Evolutionary conservation across 1,140 invertebrate species (phyloP).

Genomic region (Drosophila grimshawi): DNA sequence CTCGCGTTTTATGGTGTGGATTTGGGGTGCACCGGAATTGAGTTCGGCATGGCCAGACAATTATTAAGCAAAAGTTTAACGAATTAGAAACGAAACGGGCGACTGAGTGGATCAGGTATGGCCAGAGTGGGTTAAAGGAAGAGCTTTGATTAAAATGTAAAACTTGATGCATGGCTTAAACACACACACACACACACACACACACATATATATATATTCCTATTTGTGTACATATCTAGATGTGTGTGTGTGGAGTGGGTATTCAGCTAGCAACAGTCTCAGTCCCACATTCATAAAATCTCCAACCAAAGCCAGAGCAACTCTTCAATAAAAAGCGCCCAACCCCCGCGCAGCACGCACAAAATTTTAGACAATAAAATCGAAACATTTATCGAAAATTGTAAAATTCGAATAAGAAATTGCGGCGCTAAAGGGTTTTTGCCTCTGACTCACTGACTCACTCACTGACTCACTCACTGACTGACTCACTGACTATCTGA

Average conservation of each 20-base stretch:
- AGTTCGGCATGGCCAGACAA: slow-evolving; percentile 65
- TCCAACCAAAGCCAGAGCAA: background rate
- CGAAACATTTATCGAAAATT: slow-evolving; percentile 82
- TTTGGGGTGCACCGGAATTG: slow-evolving; percentile 18
- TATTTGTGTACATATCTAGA: background rate
- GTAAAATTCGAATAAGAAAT: slow-evolving; percentile 75
- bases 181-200: slow-evolving; percentile 2
- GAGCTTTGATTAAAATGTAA: slow-evolving; percentile 60
- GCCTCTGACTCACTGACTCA: slow-evolving; percentile 1
- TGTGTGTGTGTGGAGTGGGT: background rate
- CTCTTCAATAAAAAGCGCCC: slow-evolving; percentile 19
- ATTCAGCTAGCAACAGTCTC: slow-evolving; percentile 1
- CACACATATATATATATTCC: slow-evolving; percentile 11
- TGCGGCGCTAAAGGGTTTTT: slow-evolving; percentile 39
- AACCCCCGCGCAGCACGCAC: slow-evolving; percentile 30
- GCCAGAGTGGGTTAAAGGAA: slow-evolving; percentile 16
- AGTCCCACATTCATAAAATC: background rate
- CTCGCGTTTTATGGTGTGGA: slow-evolving; percentile 7
- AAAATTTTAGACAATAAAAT: slow-evolving; percentile 73
- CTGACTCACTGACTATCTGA: slow-evolving; percentile 4
- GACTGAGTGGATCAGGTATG: slow-evolving; percentile 25
- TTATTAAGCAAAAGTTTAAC: slow-evolving; percentile 83
- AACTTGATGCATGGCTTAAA: slow-evolving; percentile 35
- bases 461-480: background rate
- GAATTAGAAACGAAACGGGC: slow-evolving; percentile 75